These are phyloP conservation scores for Carlito syrichta DNA, from an alignment of 2,113 vertebrate genomes.

Conservation along the genomic window DNA sequence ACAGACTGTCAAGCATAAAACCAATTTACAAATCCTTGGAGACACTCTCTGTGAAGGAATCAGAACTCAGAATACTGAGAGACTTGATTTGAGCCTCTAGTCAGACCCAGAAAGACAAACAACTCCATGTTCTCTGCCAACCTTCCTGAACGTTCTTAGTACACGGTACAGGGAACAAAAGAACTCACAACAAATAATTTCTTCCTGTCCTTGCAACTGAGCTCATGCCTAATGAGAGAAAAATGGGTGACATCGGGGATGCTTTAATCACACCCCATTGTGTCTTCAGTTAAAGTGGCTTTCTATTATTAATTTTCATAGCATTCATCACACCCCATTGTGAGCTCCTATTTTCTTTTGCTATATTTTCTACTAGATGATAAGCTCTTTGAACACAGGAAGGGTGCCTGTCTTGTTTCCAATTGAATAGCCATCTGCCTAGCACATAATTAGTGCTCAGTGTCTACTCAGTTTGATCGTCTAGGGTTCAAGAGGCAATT, in stretches of 20 bases:
- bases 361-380: neutral
- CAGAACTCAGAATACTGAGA: neutral
- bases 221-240: neutral
- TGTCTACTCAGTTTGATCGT: neutral
- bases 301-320: slow-evolving; percentile 46
- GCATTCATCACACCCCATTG: neutral
- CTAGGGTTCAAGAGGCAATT: neutral
- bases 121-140: neutral
- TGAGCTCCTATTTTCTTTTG: slow-evolving; percentile 35
- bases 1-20: slow-evolving; percentile 45
- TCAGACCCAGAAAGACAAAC: slow-evolving; percentile 5
- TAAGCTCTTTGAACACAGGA: neutral
- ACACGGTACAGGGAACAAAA: neutral
- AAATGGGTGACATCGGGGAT: neutral
- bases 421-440: slow-evolving; percentile 21
- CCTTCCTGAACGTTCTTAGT: slow-evolving; percentile 28
- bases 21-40: slow-evolving; percentile 31
- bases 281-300: slow-evolving; percentile 26
- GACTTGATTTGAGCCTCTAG: neutral
- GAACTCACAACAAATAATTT: neutral
- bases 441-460: neutral
- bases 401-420: slow-evolving; percentile 17
- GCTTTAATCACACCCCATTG: slow-evolving; percentile 7
- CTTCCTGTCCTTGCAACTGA: neutral
- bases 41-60: slow-evolving; percentile 40